Conservation (phyloP, 23 tunicate species). For the Corella eumyota region DNA sequence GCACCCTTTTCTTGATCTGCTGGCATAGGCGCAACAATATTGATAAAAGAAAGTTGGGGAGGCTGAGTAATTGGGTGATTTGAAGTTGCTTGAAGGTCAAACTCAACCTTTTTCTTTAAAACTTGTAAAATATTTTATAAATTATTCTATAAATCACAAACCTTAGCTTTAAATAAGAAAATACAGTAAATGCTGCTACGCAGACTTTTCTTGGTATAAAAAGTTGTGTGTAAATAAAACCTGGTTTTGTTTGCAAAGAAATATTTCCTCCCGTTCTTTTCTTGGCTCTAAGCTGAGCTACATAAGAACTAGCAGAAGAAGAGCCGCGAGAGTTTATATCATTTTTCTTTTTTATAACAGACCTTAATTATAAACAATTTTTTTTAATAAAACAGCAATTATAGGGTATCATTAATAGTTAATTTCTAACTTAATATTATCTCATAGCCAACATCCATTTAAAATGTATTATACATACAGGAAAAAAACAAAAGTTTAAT, state of each 20-base stretch:
- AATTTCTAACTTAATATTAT: too few relatives aligned
- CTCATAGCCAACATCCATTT: too few relatives aligned
- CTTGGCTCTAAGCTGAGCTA: constrained; percentile 49
- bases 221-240: too few relatives aligned
- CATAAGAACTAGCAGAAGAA: constrained; percentile 57
- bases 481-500: too few relatives aligned
- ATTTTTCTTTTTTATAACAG: background rate
- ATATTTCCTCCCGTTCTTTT: constrained; percentile 22
- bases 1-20: constrained; percentile 9
- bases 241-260: constrained; percentile 13
- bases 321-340: constrained; percentile 11
- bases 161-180: too few relatives aligned
- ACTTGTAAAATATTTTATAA: background rate
- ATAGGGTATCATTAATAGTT: too few relatives aligned
- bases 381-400: too few relatives aligned
- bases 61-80: too few relatives aligned
- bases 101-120: background rate
- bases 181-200: too few relatives aligned
- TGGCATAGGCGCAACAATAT: constrained; percentile 41
- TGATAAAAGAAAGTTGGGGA: constrained; percentile 44
- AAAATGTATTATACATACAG: too few relatives aligned
- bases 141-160: too few relatives aligned
- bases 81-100: background rate
- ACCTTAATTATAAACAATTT: background rate
- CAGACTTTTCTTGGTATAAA: too few relatives aligned